A percentile compares a stretch with the other conserved stretches of the same genome.
phyloP scores from a whole-genome alignment of 2,888 invertebrate species.

The Nemapogon koenigi region DNA sequence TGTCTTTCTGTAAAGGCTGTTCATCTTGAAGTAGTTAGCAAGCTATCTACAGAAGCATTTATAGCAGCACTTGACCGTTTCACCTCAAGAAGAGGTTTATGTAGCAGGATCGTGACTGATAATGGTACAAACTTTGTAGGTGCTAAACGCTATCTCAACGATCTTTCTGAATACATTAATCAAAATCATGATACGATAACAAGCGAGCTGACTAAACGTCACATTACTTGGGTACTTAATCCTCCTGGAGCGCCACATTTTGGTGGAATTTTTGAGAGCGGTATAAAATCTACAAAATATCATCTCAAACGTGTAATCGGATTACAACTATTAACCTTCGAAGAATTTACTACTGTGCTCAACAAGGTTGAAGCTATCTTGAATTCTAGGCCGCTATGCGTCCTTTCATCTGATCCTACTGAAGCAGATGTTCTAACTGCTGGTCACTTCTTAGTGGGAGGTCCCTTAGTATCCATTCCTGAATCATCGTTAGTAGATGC shows the following conservation, averaged over 20 bases:
- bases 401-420: slow-evolving; percentile 10
- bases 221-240: slow-evolving; percentile 22
- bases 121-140: slow-evolving; percentile 23
- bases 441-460: slow-evolving; percentile 17
- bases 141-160: slow-evolving; percentile 16
- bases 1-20: slow-evolving; percentile 19
- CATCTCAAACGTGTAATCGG: slow-evolving; percentile 20
- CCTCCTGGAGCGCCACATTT: slow-evolving; percentile 21
- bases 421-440: slow-evolving; percentile 14
- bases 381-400: slow-evolving; percentile 19
- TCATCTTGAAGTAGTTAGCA: slow-evolving; percentile 19
- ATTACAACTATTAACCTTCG: slow-evolving; percentile 15
- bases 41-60: slow-evolving; percentile 19
- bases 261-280: slow-evolving; percentile 23
- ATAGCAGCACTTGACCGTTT: slow-evolving; percentile 13
- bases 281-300: slow-evolving; percentile 20
- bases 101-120: slow-evolving; percentile 19
- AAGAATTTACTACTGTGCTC: slow-evolving; percentile 19
- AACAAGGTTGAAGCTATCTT: slow-evolving; percentile 19
- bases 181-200: background rate
- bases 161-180: slow-evolving; percentile 9
- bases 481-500: slow-evolving; percentile 3
- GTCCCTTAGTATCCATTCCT: slow-evolving; percentile 12
- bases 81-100: slow-evolving; percentile 14
- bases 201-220: slow-evolving; percentile 12